Conservation (phyloP, 1,140 invertebrate genomes). For the Pseudomyrmex cubaensis region DNA sequence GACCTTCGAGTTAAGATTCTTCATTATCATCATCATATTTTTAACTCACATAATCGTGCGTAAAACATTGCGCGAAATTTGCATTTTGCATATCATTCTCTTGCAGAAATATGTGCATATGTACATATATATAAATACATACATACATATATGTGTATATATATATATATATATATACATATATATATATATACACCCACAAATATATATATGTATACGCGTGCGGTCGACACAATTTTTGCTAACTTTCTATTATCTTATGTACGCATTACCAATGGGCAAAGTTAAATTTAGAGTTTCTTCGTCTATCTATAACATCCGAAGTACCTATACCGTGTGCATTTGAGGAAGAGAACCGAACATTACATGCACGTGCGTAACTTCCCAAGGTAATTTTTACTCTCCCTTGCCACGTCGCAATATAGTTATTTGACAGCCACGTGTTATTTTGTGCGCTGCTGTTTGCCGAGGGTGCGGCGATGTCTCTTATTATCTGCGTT, state of each 20-base stretch:
- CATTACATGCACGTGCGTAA: slow-evolving; percentile 54
- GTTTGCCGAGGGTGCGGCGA: slow-evolving; percentile 19
- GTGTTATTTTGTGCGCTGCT: slow-evolving; percentile 50
- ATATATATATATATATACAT: too few relatives aligned
- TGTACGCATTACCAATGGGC: slow-evolving; percentile 55
- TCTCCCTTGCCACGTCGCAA: slow-evolving; percentile 13
- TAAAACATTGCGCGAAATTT: background rate
- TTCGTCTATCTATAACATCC: slow-evolving; percentile 66
- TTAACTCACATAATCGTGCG: slow-evolving; percentile 30
- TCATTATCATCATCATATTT: slow-evolving; percentile 42
- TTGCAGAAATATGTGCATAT: background rate
- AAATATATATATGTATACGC: background rate
- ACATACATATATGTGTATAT: too few relatives aligned
- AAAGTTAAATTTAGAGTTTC: slow-evolving; percentile 57
- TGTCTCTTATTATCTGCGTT: slow-evolving; percentile 22
- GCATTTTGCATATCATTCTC: slow-evolving; percentile 32
- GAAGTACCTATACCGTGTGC: slow-evolving; percentile 16
- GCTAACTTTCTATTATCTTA: slow-evolving; percentile 68
- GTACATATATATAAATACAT: too few relatives aligned
- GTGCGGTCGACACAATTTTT: slow-evolving; percentile 63
- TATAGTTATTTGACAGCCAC: slow-evolving; percentile 63
- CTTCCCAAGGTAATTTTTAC: slow-evolving; percentile 66
- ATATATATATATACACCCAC: too few relatives aligned
- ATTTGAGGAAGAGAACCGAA: slow-evolving; percentile 31
- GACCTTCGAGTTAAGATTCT: slow-evolving; percentile 47